Evolutionary conservation across 2,888 invertebrate species (phyloP).

Genomic region (Eurois occulta): DNA sequence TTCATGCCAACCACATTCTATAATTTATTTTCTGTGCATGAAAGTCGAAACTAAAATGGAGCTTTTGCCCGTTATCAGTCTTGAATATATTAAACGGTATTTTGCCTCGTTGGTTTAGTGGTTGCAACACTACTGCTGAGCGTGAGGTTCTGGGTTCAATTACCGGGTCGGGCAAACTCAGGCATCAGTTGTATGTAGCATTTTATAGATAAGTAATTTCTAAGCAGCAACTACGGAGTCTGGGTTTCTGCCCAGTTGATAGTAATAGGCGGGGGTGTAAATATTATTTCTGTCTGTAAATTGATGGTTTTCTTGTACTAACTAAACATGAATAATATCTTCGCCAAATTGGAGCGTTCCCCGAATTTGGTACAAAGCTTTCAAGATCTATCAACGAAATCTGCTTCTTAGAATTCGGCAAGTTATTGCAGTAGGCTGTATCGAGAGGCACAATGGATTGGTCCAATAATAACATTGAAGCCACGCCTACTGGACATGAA

Average conservation of each 20-base stretch:
- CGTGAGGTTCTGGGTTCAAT: too few species aligned
- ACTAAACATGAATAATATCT: not conserved
- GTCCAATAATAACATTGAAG: constrained; percentile 32
- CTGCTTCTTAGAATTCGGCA: constrained; percentile 30
- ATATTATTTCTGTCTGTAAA: not conserved
- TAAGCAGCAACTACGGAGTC: not conserved
- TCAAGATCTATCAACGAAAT: constrained; percentile 7
- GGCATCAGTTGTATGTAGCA: too few species aligned
- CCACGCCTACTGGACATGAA: constrained; percentile 41
- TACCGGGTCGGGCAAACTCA: too few species aligned
- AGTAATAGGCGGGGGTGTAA: not conserved
- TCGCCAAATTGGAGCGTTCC: not conserved
- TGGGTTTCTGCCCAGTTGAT: not conserved
- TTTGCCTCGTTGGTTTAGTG: too few species aligned
- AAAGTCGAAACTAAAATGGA: too few species aligned
- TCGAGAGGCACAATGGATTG: constrained; percentile 36
- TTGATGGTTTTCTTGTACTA: not conserved
- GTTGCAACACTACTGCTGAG: too few species aligned
- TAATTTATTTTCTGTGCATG: too few species aligned
- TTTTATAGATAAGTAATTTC: not conserved
- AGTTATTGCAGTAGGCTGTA: constrained; percentile 26
- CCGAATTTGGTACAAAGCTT: not conserved
- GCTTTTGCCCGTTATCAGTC: too few species aligned
- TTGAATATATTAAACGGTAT: too few species aligned
- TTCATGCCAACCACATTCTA: too few species aligned